phyloP scores from a whole-genome alignment of 2,113 vertebrate species.

The Phyllostomus discolor region DNA sequence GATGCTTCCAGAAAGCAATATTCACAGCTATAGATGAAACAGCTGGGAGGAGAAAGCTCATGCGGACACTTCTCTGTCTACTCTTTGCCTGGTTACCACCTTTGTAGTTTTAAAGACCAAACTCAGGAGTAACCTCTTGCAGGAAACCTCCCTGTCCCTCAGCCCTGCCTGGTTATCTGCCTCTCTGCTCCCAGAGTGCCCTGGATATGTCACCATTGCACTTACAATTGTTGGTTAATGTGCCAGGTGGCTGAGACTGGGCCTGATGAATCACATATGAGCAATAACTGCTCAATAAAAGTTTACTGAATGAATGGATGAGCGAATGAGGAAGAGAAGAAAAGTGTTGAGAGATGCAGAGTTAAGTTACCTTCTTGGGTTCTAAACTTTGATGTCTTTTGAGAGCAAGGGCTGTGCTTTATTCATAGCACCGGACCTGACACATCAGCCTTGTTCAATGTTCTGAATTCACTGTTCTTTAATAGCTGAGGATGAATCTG shows the following conservation, averaged over 20 bases:
- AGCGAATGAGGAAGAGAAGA: too few species aligned
- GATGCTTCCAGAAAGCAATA: background rate
- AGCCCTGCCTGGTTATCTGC: background rate
- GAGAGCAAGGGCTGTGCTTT: background rate
- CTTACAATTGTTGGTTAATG: background rate
- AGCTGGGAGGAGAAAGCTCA: background rate
- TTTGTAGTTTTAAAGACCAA: background rate
- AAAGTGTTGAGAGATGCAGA: background rate
- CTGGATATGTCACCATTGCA: background rate
- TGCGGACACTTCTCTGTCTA: background rate
- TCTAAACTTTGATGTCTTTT: background rate
- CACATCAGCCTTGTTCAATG: background rate
- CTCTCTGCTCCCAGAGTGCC: rapidly evolving
- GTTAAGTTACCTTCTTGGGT: background rate
- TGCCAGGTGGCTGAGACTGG: background rate
- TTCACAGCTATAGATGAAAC: background rate
- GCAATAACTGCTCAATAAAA: background rate
- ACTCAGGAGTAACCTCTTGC: background rate
- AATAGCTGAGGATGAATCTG: background rate
- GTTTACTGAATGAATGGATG: background rate
- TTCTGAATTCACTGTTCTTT: background rate
- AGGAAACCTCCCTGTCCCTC: background rate
- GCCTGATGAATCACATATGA: background rate
- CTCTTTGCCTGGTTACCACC: background rate
- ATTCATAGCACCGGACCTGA: background rate